Evolutionary conservation across 1,140 invertebrate genomes (phyloP), one percentile per base, ranked within the genome.

Genomic region (Whitmania pigra): DNA sequence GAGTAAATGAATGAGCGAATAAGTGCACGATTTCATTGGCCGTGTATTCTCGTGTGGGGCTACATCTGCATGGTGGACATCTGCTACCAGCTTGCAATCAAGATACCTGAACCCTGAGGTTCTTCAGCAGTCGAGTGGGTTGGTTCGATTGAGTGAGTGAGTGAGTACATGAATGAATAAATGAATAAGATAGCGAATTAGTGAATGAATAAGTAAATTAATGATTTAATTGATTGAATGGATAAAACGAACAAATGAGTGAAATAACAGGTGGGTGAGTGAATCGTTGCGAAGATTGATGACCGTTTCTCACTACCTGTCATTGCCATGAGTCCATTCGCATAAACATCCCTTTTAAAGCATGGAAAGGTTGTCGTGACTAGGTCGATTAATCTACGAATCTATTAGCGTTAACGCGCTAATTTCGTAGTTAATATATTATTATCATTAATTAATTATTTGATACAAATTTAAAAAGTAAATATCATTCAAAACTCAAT

Each of bases 1-100:
- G 57, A 63, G 29, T 27, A 18, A 63, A 15, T 27, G 57, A 71
- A 29, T 63, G 71, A 71, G 71, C 66, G 71, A 60, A 22, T 71
- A 54, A 27, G 60, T 63, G 57, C 5, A 18, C 20, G 57, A 54
- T n/a, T n/a, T n/a, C n/a, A n/a, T n/a, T n/a, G n/a, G n/a, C n/a
- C n/a, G n/a, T n/a, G n/a, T n/a, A n/a, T n/a, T n/a, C n/a, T n/a
- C n/a, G n/a, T n/a, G n/a, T n/a, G n/a, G n/a, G n/a, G n/a, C n/a
- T n/a, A n/a, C n/a, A n/a, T n/a, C n/a, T n/a, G n/a, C n/a, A n/a
- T n/a, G n/a, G n/a, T n/a, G n/a, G n/a, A n/a, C n/a, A n/a, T n/a
- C n/a, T n/a, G n/a, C n/a, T n/a, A 31, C 13, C 22, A 4, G 67
- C 25, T 31, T 22, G 43, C 20, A 29, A 54, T 40, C 25, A 18